phyloP scores from a whole-genome alignment of 2,888 invertebrate genomes.

The Cantharis lateralis region DNA sequence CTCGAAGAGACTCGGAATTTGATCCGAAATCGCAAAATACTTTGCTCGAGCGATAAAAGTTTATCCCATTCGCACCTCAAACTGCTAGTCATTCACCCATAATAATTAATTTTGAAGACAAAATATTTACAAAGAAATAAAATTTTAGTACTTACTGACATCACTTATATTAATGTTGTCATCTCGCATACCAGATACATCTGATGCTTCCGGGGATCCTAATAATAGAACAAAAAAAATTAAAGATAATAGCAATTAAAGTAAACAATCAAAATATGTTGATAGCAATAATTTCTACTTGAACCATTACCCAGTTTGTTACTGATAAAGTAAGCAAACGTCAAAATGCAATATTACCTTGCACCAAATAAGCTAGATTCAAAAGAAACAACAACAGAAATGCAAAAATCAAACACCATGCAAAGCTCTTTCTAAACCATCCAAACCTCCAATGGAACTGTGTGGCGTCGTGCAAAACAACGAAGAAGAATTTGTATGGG shows the following conservation, averaged over 20 bases:
- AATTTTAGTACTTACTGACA: conserved; percentile 69
- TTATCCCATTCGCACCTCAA: not conserved
- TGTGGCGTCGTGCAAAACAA: not conserved
- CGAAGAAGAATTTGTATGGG: not conserved
- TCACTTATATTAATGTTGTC: conserved; percentile 74
- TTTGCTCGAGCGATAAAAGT: not conserved
- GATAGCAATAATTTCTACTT: not conserved
- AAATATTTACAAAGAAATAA: not conserved
- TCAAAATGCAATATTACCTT: not conserved
- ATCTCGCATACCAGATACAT: conserved; percentile 54
- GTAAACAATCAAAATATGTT: not conserved
- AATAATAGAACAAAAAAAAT: conserved; percentile 18
- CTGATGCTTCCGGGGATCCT: conserved; percentile 39
- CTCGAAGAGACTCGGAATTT: not conserved
- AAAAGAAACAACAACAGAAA: not conserved
- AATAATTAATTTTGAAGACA: not conserved
- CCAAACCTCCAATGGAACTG: not conserved
- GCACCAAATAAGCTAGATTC: not conserved
- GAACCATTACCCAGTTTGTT: not conserved
- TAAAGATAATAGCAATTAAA: not conserved
- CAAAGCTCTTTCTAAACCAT: not conserved
- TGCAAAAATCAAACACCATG: not conserved
- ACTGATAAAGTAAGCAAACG: not conserved
- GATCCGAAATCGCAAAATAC: not conserved
- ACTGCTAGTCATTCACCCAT: not conserved